phyloP scores from a whole-genome alignment of 2,113 vertebrate species.

The Psittacula cyanocephala region DNA sequence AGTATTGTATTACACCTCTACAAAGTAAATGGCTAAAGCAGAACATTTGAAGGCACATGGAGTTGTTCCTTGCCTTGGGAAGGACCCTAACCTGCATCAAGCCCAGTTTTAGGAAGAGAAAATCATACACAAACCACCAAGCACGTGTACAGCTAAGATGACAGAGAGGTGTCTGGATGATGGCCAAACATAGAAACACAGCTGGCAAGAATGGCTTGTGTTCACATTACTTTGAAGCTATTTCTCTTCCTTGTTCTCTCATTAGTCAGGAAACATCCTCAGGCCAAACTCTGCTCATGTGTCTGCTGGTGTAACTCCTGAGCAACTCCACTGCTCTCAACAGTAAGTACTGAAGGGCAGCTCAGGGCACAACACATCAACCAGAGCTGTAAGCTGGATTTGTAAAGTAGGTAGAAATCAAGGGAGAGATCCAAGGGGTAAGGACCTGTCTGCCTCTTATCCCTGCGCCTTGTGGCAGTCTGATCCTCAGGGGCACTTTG shows the following conservation, averaged over 20 bases:
- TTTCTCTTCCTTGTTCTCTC: background rate
- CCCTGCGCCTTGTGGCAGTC: rapidly evolving
- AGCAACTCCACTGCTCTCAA: background rate
- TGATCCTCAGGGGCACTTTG: background rate
- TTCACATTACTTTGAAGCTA: background rate
- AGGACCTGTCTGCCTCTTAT: background rate
- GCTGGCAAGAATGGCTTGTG: background rate
- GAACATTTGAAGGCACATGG: background rate
- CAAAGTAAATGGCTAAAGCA: background rate
- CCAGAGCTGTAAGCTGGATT: background rate
- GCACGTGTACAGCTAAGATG: rapidly evolving
- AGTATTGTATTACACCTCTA: background rate
- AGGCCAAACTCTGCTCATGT: background rate
- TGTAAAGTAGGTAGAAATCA: background rate
- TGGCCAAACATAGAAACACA: background rate
- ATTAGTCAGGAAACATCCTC: background rate
- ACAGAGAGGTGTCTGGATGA: background rate
- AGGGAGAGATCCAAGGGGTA: background rate
- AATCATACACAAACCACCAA: background rate
- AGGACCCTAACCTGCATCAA: background rate
- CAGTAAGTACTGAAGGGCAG: background rate
- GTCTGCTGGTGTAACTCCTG: background rate
- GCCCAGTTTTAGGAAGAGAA: background rate
- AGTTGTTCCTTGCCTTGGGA: background rate
- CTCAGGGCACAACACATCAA: background rate